Evolutionary conservation across 2,888 invertebrate genomes (phyloP), one percentile per base, ranked within the genome.

Genomic region (Ceratothoa steindachneri): DNA sequence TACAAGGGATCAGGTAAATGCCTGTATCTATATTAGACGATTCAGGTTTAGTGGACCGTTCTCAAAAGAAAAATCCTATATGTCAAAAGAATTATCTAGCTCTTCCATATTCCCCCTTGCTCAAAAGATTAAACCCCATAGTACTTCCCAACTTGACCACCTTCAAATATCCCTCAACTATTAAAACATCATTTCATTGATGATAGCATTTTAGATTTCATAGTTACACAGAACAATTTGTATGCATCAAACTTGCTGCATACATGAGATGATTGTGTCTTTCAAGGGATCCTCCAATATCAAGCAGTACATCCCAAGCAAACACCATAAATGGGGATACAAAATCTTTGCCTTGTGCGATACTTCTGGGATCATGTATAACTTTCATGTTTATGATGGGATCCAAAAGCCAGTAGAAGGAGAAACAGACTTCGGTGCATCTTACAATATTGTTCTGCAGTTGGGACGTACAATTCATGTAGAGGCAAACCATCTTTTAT

Each of bases 161-260:
- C n/a, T n/a, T n/a, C n/a, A n/a, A n/a, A n/a, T n/a, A n/a, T n/a
- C n/a, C n/a, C n/a, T n/a, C n/a, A n/a, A n/a, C n/a, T n/a, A n/a
- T n/a, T n/a, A n/a, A n/a, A n/a, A n/a, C n/a, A n/a, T n/a, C n/a
- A n/a, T n/a, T n/a, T n/a, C n/a, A n/a, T n/a, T n/a, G n/a, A n/a
- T n/a, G n/a, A n/a, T n/a, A n/a, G n/a, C 41, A n/a, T n/a, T n/a
- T n/a, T n/a, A n/a, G n/a, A n/a, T n/a, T n/a, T n/a, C n/a, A n/a
- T n/a, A n/a, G n/a, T n/a, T n/a, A n/a, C n/a, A n/a, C n/a, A n/a
- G n/a, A n/a, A n/a, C n/a, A n/a, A n/a, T n/a, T n/a, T n/a, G 9
- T 41, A 41, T 55, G 55, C 84, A 85, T 75, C 87, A 88, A 83
- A 73, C 71, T 30, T 31, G 77, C 29, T 75, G 80, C 65, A 76